Conservation (phyloP, 2,797 vertebrate species). For the Enteromius afrohamiltoni region DNA sequence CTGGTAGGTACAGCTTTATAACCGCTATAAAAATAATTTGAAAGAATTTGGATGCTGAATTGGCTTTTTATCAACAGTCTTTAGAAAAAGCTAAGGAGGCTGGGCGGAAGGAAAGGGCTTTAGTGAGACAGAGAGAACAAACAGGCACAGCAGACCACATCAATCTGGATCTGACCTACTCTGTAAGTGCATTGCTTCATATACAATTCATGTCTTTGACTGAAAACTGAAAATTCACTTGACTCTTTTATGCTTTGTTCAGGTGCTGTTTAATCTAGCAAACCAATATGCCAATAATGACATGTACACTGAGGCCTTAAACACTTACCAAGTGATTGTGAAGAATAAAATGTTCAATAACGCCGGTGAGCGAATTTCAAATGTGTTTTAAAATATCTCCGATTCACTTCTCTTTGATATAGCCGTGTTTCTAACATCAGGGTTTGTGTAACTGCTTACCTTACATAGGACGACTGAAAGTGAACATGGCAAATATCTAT, state of each 20-base stretch:
- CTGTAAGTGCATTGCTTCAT: conserved; percentile 78
- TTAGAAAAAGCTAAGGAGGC: conserved; percentile 98
- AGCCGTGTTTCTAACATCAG: background rate
- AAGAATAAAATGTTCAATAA: conserved; percentile 97
- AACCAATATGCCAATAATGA: conserved; percentile 94
- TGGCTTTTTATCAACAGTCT: conserved; percentile 75
- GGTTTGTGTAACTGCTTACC: conserved; percentile 3
- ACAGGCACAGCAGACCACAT: conserved; percentile 83
- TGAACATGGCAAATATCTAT: conserved; percentile 98
- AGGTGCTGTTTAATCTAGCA: conserved; percentile 96
- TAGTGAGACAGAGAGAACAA: conserved; percentile 92
- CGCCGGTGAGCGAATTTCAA: conserved; percentile 79
- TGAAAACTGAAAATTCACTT: background rate
- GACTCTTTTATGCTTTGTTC: conserved; percentile 44
- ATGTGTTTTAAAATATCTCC: conserved; percentile 9
- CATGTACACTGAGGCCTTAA: conserved; percentile 94
- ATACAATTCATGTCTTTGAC: background rate
- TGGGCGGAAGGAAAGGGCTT: conserved; percentile 88
- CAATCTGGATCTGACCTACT: conserved; percentile 93
- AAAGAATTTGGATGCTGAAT: conserved; percentile 10
- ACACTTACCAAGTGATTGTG: conserved; percentile 94
- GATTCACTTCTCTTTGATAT: background rate
- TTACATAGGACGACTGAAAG: conserved; percentile 86
- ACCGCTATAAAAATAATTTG: background rate
- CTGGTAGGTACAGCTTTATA: conserved; percentile 76